phyloP scores from a whole-genome alignment of 1,140 invertebrate genomes.

The Thalassaphorura encarpata region DNA sequence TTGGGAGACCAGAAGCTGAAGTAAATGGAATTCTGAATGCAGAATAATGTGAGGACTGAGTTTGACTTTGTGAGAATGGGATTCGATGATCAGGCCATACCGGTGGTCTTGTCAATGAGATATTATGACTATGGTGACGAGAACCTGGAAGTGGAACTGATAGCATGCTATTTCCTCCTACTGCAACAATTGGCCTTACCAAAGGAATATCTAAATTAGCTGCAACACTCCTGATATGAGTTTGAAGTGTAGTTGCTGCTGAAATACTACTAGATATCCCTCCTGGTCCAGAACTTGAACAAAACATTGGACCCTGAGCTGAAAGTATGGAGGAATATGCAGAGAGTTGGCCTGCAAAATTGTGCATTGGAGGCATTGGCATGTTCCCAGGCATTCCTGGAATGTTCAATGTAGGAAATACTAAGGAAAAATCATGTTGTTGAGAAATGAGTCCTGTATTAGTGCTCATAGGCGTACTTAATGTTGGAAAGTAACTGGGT shows the following conservation, averaged over 20 bases:
- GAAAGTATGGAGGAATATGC: neutral
- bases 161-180: slow-evolving; percentile 8
- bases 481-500: neutral
- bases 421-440: too few relatives aligned
- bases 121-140: neutral
- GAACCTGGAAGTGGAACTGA: slow-evolving; percentile 7
- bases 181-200: slow-evolving; percentile 22
- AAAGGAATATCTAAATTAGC: slow-evolving; percentile 32
- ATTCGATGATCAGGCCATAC: too few relatives aligned
- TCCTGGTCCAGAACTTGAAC: neutral
- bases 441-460: neutral
- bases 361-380: slow-evolving; percentile 3
- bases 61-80: neutral
- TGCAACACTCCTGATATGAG: slow-evolving; percentile 30
- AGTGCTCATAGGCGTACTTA: neutral
- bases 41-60: slow-evolving; percentile 13
- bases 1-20: neutral
- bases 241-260: slow-evolving; percentile 25
- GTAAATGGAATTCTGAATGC: slow-evolving; percentile 26
- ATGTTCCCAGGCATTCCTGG: slow-evolving; percentile 16
- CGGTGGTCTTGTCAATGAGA: neutral
- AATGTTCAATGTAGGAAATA: neutral
- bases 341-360: neutral
- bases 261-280: slow-evolving; percentile 19
- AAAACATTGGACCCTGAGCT: neutral